Evolutionary conservation across 2,113 vertebrate genomes (phyloP).

Genomic region (Neopipo cinnamomea): DNA sequence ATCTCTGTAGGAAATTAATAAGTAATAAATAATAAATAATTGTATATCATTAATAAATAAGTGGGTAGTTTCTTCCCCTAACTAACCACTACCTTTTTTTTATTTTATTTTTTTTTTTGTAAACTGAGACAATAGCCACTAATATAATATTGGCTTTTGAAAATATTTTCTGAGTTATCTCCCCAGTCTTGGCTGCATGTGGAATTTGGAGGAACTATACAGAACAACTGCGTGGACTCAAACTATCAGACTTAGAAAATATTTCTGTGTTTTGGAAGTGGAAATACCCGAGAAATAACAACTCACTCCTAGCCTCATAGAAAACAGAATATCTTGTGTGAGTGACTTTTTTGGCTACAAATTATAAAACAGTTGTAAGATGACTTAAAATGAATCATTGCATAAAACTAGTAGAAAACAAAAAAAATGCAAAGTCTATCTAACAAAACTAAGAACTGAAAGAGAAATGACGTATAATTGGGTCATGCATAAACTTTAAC

Average conservation of each 20-base stretch:
- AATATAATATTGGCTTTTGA: not conserved
- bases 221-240: not conserved
- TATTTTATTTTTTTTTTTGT: not conserved
- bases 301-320: not conserved
- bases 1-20: not conserved
- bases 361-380: not conserved
- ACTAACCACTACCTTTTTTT: not conserved
- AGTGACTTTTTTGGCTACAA: not conserved
- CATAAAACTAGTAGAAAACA: not conserved
- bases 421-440: not conserved
- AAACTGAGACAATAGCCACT: not conserved
- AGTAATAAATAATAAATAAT: not conserved
- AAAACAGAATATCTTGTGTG: not conserved
- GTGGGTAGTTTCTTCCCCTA: not conserved
- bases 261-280: not conserved
- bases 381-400: not conserved
- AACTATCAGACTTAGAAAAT: not conserved
- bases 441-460: not conserved
- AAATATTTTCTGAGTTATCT: not conserved
- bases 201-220: not conserved
- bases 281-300: not conserved
- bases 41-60: not conserved
- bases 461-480: not conserved
- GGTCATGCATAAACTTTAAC: not conserved
- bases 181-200: rapidly evolving